Evolutionary conservation across 2,113 vertebrate genomes (phyloP).

Genomic region (Peucedramus taeniatus): DNA sequence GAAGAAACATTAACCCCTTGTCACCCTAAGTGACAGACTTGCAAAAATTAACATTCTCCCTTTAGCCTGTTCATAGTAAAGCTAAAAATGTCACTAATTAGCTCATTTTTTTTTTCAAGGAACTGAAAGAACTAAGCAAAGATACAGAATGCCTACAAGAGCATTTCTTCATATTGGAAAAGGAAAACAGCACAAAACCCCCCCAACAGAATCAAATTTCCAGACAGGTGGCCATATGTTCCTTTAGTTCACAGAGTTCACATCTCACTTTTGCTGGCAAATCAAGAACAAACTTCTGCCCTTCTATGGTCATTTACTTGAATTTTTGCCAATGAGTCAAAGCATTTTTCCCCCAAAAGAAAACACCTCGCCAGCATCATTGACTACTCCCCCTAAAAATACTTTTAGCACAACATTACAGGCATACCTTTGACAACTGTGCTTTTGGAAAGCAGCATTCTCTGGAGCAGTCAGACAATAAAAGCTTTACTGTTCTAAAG

Average conservation of each 20-base stretch:
- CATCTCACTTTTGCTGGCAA: not conserved
- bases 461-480: not conserved
- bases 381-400: not conserved
- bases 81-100: not conserved
- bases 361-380: not conserved
- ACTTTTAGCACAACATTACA: not conserved
- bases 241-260: not conserved
- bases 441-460: not conserved
- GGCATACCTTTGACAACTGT: not conserved
- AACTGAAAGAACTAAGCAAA: not conserved
- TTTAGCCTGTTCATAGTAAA: not conserved
- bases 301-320: not conserved
- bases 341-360: not conserved
- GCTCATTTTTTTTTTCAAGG: not conserved
- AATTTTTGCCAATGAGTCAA: not conserved
- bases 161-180: not conserved
- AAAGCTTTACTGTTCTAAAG: constrained; percentile 1
- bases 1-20: not conserved
- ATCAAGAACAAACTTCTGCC: not conserved
- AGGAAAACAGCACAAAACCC: not conserved
- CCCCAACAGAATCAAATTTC: not conserved
- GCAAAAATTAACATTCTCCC: not conserved
- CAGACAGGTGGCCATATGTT: not conserved
- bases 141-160: not conserved
- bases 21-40: not conserved